Percentiles rank a stretch among this genome's conserved stretches.
These are phyloP conservation scores for Brotula barbata DNA, from an alignment of 2,797 vertebrate genomes.

Conservation along the genomic window DNA sequence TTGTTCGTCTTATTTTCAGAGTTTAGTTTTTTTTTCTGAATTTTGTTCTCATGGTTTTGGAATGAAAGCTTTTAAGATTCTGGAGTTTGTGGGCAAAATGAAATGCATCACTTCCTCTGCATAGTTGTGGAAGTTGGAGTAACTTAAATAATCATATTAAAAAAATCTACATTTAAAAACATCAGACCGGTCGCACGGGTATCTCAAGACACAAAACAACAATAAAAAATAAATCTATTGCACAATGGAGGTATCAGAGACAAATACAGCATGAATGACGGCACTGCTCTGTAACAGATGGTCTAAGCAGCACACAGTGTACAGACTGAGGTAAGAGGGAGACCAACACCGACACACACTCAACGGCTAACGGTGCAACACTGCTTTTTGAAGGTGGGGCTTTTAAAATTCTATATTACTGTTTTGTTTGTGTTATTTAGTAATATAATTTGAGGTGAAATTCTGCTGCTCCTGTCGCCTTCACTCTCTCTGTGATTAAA, in stretches of 20 bases:
- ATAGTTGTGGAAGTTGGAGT: conserved; percentile 12
- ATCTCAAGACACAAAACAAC: conserved; percentile 57
- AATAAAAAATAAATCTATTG: conserved; percentile 77
- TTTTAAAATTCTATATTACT: no score
- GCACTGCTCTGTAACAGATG: conserved; percentile 1
- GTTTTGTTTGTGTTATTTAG: no score
- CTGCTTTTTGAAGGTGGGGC: no score
- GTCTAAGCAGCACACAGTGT: conserved; percentile 27
- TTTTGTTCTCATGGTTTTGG: neutral
- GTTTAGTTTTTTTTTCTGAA: conserved; percentile 17
- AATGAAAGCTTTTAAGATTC: conserved; percentile 27
- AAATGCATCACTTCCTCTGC: conserved; percentile 24
- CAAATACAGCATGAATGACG: conserved; percentile 56
- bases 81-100: conserved; percentile 19
- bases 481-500: conserved; percentile 43
- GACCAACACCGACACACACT: conserved; percentile 12
- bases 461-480: no score
- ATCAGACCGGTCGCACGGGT: conserved; percentile 62
- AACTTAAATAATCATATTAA: conserved; percentile 67
- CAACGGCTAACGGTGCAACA: no score
- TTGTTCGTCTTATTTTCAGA: conserved; percentile 5
- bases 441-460: no score
- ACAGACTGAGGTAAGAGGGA: conserved; percentile 16
- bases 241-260: conserved; percentile 74
- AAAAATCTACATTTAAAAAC: conserved; percentile 57